phyloP scores from a whole-genome alignment of 2,888 invertebrate genomes.

The Agrochola lota region DNA sequence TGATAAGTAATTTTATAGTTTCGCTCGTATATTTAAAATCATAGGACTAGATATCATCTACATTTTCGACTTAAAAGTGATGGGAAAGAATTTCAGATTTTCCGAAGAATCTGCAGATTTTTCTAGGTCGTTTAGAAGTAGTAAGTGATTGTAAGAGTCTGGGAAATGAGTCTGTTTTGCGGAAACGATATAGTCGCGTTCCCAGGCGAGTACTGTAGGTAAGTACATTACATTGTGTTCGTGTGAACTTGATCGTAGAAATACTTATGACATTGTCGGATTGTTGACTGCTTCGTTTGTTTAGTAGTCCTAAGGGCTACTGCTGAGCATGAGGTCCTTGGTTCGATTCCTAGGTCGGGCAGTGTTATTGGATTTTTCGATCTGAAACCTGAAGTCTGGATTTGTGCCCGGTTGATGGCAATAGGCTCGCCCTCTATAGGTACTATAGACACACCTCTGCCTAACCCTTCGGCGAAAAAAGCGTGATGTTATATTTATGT shows the following conservation, averaged over 20 bases:
- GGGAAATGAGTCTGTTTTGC: constrained; percentile 7
- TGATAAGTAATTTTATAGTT: neutral
- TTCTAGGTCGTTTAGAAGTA: neutral
- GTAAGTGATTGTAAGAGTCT: neutral
- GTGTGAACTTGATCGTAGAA: constrained; percentile 34
- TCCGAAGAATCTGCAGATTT: neutral
- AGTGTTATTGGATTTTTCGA: neutral
- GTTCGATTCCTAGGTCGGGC: neutral
- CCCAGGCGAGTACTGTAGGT: constrained; percentile 7
- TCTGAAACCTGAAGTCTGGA: neutral
- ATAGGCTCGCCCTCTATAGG: no score
- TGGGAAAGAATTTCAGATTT: neutral
- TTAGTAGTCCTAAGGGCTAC: neutral
- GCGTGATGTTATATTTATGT: no score
- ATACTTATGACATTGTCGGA: neutral
- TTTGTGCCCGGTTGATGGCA: no score
- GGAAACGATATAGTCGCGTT: constrained; percentile 10
- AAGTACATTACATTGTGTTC: constrained; percentile 15
- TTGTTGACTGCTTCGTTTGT: neutral
- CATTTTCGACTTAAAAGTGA: neutral
- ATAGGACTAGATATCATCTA: no score
- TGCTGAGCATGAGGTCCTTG: neutral
- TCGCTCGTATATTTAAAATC: neutral
- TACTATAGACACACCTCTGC: no score
- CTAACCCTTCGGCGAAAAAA: no score